These are phyloP conservation scores for Drosophila mulleri DNA, from an alignment of 2,888 invertebrate genomes.

Conservation along the genomic window DNA sequence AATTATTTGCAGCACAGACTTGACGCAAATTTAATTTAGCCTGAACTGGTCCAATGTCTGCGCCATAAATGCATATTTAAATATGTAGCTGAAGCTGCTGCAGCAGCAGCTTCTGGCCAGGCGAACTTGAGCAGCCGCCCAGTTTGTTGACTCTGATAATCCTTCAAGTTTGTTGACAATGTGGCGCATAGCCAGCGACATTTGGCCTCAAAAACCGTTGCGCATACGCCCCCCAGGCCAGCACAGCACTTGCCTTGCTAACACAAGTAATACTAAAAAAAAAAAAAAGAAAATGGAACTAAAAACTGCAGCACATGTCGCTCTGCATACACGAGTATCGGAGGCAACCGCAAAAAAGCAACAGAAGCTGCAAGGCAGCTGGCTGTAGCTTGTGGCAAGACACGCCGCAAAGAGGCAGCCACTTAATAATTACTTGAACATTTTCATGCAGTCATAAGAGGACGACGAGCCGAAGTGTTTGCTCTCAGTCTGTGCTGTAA, in stretches of 20 bases:
- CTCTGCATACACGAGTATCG: slow-evolving; percentile 26
- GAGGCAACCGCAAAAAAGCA: slow-evolving; percentile 43
- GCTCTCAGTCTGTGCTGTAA: slow-evolving; percentile 47
- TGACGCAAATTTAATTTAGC: slow-evolving; percentile 65
- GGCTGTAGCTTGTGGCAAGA: slow-evolving; percentile 43
- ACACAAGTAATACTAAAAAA: slow-evolving; percentile 22
- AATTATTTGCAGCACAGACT: slow-evolving; percentile 66
- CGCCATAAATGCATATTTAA: slow-evolving; percentile 66
- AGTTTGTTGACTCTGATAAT: slow-evolving; percentile 81
- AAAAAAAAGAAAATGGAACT: background rate
- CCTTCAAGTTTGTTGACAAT: slow-evolving; percentile 82
- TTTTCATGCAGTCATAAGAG: slow-evolving; percentile 63
- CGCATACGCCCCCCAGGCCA: slow-evolving; percentile 58
- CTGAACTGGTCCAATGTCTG: slow-evolving; percentile 61
- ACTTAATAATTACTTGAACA: slow-evolving; percentile 80
- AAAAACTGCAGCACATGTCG: slow-evolving; percentile 43
- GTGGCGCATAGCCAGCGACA: slow-evolving; percentile 56
- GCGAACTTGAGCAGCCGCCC: slow-evolving; percentile 46
- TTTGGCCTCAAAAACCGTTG: slow-evolving; percentile 64
- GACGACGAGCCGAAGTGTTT: slow-evolving; percentile 36
- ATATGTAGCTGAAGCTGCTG: slow-evolving; percentile 37
- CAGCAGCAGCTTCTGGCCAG: slow-evolving; percentile 47
- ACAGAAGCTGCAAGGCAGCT: slow-evolving; percentile 23
- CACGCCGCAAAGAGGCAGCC: slow-evolving; percentile 69
- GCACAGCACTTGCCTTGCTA: slow-evolving; percentile 35